Percentiles rank a stretch among this genome's conserved stretches.
These are phyloP conservation scores for Pristionchus arcanus DNA, from an alignment of 2,888 invertebrate genomes.

Conservation along the genomic window DNA sequence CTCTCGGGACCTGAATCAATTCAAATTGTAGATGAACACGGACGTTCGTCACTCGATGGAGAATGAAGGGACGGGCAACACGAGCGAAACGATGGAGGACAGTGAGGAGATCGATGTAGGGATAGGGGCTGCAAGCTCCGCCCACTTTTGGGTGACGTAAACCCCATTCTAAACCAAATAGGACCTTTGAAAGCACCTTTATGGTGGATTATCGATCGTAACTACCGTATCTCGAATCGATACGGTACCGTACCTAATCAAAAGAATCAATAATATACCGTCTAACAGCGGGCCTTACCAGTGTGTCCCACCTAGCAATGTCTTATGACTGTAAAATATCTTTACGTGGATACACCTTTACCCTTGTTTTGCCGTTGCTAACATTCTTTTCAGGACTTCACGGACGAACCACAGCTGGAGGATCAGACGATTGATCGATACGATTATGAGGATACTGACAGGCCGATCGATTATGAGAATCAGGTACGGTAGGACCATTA, in stretches of 20 bases:
- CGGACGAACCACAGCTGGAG: not conserved
- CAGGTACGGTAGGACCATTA: not conserved
- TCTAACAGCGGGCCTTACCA: too few species aligned
- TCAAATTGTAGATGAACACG: conserved; percentile 38
- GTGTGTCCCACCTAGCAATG: too few species aligned
- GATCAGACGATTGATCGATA: conserved; percentile 45
- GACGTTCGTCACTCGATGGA: conserved; percentile 51
- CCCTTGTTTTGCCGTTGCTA: not conserved
- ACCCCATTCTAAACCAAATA: too few species aligned
- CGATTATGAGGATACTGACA: not conserved
- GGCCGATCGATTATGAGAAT: conserved; percentile 47
- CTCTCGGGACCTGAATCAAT: not conserved
- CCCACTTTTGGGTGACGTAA: too few species aligned
- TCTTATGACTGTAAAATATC: too few species aligned
- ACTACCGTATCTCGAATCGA: too few species aligned
- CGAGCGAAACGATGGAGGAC: conserved; percentile 48
- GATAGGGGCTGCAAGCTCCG: too few species aligned
- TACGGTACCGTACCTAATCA: too few species aligned
- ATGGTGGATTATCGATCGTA: too few species aligned
- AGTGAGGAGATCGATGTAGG: conserved; percentile 47
- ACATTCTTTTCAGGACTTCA: not conserved
- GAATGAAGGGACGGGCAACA: not conserved
- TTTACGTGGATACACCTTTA: too few species aligned
- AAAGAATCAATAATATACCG: too few species aligned
- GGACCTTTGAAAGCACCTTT: too few species aligned